A percentile compares a stretch with the other conserved stretches of the same genome.
Conservation (phyloP, 2,797 vertebrate species). For the Lepus townsendii region DNA sequence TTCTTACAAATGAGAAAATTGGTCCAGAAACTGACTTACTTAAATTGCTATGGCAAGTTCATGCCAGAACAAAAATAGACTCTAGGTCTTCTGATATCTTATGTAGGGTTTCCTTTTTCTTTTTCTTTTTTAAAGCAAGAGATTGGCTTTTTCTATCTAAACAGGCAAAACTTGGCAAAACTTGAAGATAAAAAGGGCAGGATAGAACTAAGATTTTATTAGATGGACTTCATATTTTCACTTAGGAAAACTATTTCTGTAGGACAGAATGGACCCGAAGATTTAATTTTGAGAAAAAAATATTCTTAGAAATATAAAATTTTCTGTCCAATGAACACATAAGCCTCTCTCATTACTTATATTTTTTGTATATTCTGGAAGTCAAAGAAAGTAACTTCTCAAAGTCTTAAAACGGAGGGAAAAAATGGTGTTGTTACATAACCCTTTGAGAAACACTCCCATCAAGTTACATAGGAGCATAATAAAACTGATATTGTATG, state of each 20-base stretch:
- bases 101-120: not conserved
- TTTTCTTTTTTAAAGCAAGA: constrained; percentile 10
- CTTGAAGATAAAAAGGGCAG: constrained; percentile 17
- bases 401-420: constrained; percentile 59
- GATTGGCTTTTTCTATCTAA: constrained; percentile 17
- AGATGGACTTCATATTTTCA: not conserved
- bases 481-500: constrained; percentile 65
- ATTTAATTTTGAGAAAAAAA: constrained; percentile 62
- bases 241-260: not conserved
- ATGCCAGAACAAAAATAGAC: constrained; percentile 67
- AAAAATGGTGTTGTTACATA: constrained; percentile 46
- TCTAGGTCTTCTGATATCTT: constrained; percentile 2
- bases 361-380: constrained; percentile 68
- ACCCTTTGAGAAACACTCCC: constrained; percentile 55
- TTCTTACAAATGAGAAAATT: constrained; percentile 63
- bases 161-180: not conserved
- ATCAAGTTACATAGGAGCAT: constrained; percentile 47
- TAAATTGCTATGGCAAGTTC: constrained; percentile 28
- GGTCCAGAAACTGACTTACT: constrained; percentile 68
- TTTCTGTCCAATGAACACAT: constrained; percentile 55
- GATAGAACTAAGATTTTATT: constrained; percentile 9
- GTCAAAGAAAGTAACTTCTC: constrained; percentile 55
- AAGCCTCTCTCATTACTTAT: constrained; percentile 57
- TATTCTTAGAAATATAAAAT: constrained; percentile 64
- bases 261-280: constrained; percentile 22